Evolutionary conservation across 2,797 vertebrate species (phyloP).

Genomic region (Carapus acus): DNA sequence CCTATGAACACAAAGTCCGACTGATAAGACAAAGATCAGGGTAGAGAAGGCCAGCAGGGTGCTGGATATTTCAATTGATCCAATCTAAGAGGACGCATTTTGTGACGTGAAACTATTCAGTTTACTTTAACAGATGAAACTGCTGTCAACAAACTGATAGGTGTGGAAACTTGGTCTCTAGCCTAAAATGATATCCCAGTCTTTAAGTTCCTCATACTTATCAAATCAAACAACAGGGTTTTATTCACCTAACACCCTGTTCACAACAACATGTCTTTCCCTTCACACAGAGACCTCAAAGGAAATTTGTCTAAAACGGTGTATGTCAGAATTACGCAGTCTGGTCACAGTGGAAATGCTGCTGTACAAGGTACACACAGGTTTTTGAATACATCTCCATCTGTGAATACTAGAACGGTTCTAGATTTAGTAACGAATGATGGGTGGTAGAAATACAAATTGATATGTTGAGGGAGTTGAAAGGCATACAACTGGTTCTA

Average conservation of each 20-base stretch:
- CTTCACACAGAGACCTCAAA: slow-evolving; percentile 56
- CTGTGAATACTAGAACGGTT: slow-evolving; percentile 48
- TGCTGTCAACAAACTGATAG: slow-evolving; percentile 34
- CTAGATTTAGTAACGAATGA: slow-evolving; percentile 51
- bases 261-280: slow-evolving; percentile 44
- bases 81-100: slow-evolving; percentile 53
- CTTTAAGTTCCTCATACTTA: slow-evolving; percentile 33
- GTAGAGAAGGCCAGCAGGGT: slow-evolving; percentile 43
- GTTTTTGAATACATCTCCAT: slow-evolving; percentile 50
- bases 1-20: slow-evolving; percentile 29
- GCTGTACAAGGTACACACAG: slow-evolving; percentile 40
- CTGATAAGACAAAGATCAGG: no score
- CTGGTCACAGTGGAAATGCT: slow-evolving; percentile 50
- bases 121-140: slow-evolving; percentile 55
- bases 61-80: slow-evolving; percentile 52
- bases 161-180: slow-evolving; percentile 41
- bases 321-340: slow-evolving; percentile 47
- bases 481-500: no score
- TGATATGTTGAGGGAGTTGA: slow-evolving; percentile 41
- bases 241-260: slow-evolving; percentile 26
- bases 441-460: slow-evolving; percentile 46
- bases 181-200: slow-evolving; percentile 31
- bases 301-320: slow-evolving; percentile 53
- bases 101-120: slow-evolving; percentile 35
- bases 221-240: slow-evolving; percentile 46